A percentile compares a stretch with the other conserved stretches of the same genome.
These are phyloP conservation scores for Rhagoletis pomonella DNA, from an alignment of 1,140 invertebrate species.

Conservation along the genomic window DNA sequence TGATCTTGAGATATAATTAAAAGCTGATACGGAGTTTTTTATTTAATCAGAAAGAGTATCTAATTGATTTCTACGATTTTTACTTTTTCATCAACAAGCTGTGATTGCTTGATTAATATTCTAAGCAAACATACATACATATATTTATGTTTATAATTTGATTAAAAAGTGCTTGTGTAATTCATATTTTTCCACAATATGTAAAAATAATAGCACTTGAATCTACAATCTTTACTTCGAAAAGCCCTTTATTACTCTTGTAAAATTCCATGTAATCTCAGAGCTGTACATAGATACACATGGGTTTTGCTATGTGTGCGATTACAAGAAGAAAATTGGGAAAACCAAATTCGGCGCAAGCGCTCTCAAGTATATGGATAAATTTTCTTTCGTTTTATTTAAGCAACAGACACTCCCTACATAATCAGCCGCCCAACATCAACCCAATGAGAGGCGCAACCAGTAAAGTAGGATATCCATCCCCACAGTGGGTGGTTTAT, in stretches of 20 bases:
- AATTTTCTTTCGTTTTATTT: conserved; percentile 30
- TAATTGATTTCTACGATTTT: too few species aligned
- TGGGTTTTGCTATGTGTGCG: not conserved
- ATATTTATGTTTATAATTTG: too few species aligned
- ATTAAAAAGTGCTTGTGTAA: too few species aligned
- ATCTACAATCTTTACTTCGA: too few species aligned
- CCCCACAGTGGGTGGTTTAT: not conserved
- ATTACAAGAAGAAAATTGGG: conserved; percentile 5
- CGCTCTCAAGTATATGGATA: conserved; percentile 52
- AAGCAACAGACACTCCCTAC: conserved; percentile 2
- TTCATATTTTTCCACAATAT: too few species aligned
- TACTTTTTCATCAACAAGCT: too few species aligned
- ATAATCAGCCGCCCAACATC: not conserved
- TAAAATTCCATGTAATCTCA: not conserved
- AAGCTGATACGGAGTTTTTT: not conserved
- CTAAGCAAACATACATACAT: too few species aligned
- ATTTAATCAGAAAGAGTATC: too few species aligned
- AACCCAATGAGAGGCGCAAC: not conserved
- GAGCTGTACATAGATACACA: not conserved
- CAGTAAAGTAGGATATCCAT: not conserved
- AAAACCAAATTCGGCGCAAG: conserved; percentile 50
- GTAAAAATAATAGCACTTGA: too few species aligned
- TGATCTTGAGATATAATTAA: conserved; percentile 47
- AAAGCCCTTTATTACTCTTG: not conserved
- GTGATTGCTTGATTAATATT: too few species aligned